Conservation (phyloP, 2,888 invertebrate genomes). For the Drosophila ustulata region DNA sequence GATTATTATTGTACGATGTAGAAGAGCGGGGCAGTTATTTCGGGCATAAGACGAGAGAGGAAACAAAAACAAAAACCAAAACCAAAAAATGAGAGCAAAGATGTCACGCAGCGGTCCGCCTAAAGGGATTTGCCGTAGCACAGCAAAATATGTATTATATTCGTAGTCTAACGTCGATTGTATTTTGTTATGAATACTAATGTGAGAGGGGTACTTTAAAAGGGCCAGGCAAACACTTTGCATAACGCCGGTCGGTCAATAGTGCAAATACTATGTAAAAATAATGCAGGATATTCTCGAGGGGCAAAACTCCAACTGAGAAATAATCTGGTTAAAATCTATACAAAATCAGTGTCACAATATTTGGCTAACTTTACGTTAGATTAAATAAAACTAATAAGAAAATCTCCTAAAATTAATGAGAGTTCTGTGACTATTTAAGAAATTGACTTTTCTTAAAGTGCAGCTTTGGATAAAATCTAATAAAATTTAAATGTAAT, state of each 20-base stretch:
- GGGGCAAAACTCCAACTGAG: background rate
- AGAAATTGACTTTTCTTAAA: too few relatives aligned
- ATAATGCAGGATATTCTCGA: background rate
- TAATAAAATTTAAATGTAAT: too few relatives aligned
- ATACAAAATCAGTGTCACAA: too few relatives aligned
- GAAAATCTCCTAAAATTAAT: too few relatives aligned
- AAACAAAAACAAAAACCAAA: conserved; percentile 30
- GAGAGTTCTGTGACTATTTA: too few relatives aligned
- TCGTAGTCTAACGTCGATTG: conserved; percentile 62
- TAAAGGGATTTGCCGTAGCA: conserved; percentile 63
- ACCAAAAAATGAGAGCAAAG: conserved; percentile 63
- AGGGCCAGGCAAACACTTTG: conserved; percentile 33
- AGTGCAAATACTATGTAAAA: conserved; percentile 23
- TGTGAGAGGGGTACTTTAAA: conserved; percentile 36
- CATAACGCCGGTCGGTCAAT: conserved; percentile 38
- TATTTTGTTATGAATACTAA: conserved; percentile 83
- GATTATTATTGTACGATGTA: conserved; percentile 40
- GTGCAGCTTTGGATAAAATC: too few relatives aligned
- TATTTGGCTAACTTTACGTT: too few relatives aligned
- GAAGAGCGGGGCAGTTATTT: conserved; percentile 10
- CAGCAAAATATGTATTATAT: conserved; percentile 51
- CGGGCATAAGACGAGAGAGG: background rate
- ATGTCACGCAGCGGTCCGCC: conserved; percentile 73
- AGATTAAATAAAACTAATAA: too few relatives aligned
- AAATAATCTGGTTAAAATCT: too few relatives aligned